Evolutionary conservation across 2,888 invertebrate genomes (phyloP), one percentile per base, ranked within the genome.

Genomic region (Pterostichus niger): DNA sequence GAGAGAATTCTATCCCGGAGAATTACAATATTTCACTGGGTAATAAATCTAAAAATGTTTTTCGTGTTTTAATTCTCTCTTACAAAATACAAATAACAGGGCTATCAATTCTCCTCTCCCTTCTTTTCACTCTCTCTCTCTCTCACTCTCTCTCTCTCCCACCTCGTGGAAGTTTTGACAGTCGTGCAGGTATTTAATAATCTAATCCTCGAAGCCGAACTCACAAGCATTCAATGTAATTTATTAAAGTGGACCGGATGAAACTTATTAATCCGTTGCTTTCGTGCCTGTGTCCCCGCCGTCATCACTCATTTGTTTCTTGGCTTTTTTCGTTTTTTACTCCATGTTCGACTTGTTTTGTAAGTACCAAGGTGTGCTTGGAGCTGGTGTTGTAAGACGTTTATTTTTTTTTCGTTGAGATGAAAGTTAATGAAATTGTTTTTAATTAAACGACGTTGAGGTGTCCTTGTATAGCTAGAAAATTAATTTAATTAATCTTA

Each of bases 171-270:
- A 71, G 68, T 71, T 71, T 71, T 71, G 68, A 71, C 68, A 71
- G 40, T 71, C 68, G 68, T 1, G 17, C 15, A 56, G 68, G 44
- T 71, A 71, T 71, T 71, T 71, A 71, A 71, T 71, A 71, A 71
- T 17, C 68, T 44, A 71, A 71, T 71, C 68, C 68, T 15, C 15
- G 2, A 44, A 71, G 40, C 44, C 68, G 68, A 71, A 71, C 68
- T 40, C 44, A 17, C 15, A 40, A 17, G 49, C 68, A 80, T 80
- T 80, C 68, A 52, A 80, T 40, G 80, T 80, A 80, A 80, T 80
- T 80, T 80, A 80, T 80, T 80, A 68, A 80, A 80, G 61, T 61
- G 80, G 68, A 80, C 80, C 80, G 80, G 80, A 80, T 80, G 59
- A 68, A 33, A 80, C 80, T 80, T 80, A 80, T 80, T 80, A 80